phyloP scores from a whole-genome alignment of 2,113 vertebrate genomes.

The Parus major region DNA sequence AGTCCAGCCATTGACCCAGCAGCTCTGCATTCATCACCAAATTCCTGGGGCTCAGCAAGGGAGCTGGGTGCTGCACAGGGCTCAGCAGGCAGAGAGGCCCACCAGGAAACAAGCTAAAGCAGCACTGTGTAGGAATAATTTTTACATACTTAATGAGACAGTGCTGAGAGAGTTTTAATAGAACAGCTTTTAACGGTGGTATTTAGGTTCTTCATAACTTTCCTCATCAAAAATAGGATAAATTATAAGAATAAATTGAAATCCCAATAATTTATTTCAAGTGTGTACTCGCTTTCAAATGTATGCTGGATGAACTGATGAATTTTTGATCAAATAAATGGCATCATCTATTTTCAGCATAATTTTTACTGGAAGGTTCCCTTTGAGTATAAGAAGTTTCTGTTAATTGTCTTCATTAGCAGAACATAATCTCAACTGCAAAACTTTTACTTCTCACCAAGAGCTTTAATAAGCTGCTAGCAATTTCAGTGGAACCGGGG shows the following conservation, averaged over 20 bases:
- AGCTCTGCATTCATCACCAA: background rate
- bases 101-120: background rate
- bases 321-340: conserved; percentile 7
- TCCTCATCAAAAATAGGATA: background rate
- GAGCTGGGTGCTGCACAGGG: background rate
- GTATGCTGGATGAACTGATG: background rate
- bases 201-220: background rate
- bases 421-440: background rate
- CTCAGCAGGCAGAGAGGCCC: background rate
- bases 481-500: background rate
- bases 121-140: background rate
- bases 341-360: background rate
- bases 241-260: background rate
- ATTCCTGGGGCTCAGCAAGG: background rate
- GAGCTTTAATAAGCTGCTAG: background rate
- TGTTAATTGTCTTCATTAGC: background rate
- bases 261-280: background rate
- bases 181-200: background rate
- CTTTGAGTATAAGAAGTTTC: background rate
- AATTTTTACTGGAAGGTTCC: background rate
- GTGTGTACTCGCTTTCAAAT: background rate
- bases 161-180: background rate
- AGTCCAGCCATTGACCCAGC: background rate
- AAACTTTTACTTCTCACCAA: background rate
- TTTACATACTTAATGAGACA: background rate